Percentiles rank a stretch among this genome's conserved stretches.
Evolutionary conservation across 2,797 vertebrate species (phyloP).

Genomic region (Sebastolobus alascanus): DNA sequence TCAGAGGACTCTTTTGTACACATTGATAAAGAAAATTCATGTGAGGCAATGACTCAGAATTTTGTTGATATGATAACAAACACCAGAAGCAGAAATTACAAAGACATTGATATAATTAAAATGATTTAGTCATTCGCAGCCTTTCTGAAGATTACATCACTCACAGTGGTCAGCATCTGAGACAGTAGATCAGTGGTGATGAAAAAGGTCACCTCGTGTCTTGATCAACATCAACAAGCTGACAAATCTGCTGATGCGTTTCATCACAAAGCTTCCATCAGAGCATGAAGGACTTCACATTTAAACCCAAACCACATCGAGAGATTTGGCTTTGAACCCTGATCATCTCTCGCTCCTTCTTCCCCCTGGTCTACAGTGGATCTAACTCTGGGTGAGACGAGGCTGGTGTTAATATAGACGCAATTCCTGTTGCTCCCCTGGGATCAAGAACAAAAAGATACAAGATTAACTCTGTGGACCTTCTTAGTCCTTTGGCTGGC

Average conservation of each 20-base stretch:
- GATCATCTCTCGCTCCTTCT: neutral
- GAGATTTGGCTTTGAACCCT: constrained; percentile 24
- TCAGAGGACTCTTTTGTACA: constrained; percentile 15
- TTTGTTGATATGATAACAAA: constrained; percentile 12
- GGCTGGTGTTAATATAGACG: neutral
- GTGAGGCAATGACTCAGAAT: neutral
- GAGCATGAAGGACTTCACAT: constrained; percentile 18
- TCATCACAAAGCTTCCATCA: neutral
- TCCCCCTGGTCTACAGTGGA: constrained; percentile 14
- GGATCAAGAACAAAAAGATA: neutral
- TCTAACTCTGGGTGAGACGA: neutral
- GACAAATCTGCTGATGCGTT: neutral
- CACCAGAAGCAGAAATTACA: neutral
- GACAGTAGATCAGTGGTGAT: neutral
- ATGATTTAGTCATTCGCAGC: neutral
- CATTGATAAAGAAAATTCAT: constrained; percentile 18
- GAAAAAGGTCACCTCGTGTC: constrained; percentile 17
- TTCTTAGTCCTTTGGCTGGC: neutral
- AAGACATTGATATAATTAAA: constrained; percentile 9
- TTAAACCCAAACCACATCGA: constrained; percentile 23
- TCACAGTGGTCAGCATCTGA: neutral
- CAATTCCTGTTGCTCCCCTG: neutral
- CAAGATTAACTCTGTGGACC: neutral
- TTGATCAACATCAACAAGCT: constrained; percentile 17
- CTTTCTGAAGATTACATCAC: neutral